Evolutionary conservation across 2,113 vertebrate genomes (phyloP).

Genomic region (Corythaeola cristata): DNA sequence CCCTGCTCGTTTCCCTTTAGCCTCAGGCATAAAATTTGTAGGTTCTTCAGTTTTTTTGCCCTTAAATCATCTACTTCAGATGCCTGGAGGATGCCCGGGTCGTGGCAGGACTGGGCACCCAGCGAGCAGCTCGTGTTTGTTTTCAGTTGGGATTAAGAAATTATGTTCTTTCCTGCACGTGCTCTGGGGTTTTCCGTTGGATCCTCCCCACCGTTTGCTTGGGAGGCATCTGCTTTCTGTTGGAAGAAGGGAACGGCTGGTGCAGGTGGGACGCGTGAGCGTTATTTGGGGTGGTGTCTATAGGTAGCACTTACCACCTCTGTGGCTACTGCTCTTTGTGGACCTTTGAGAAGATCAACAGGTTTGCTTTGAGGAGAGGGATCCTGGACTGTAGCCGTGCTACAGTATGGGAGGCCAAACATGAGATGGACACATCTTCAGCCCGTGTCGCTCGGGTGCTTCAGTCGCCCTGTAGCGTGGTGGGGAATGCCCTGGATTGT

Average conservation of each 20-base stretch:
- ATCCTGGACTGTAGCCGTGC: not conserved
- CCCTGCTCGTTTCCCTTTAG: not conserved
- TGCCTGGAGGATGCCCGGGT: not conserved
- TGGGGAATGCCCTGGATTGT: not conserved
- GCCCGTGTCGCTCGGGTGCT: fast-evolving
- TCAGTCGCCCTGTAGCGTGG: fast-evolving
- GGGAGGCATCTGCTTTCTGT: not conserved
- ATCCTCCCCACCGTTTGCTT: not conserved
- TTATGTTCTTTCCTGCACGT: fast-evolving
- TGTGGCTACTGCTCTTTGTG: fast-evolving
- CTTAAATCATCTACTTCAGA: not conserved
- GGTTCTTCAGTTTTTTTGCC: not conserved
- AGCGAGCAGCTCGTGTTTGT: not conserved
- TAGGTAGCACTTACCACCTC: not conserved
- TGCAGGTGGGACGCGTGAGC: not conserved
- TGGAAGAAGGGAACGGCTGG: not conserved
- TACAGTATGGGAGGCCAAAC: not conserved
- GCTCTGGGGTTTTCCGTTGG: not conserved
- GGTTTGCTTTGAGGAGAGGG: not conserved
- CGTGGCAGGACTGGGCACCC: not conserved
- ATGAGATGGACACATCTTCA: fast-evolving
- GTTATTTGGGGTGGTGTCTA: fast-evolving
- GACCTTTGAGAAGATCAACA: not conserved
- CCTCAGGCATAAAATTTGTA: not conserved
- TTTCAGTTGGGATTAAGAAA: not conserved